Percentiles rank a stretch among this genome's conserved stretches.
These are phyloP conservation scores for Ylistrum balloti DNA, from an alignment of 1,140 invertebrate genomes.

Conservation along the genomic window DNA sequence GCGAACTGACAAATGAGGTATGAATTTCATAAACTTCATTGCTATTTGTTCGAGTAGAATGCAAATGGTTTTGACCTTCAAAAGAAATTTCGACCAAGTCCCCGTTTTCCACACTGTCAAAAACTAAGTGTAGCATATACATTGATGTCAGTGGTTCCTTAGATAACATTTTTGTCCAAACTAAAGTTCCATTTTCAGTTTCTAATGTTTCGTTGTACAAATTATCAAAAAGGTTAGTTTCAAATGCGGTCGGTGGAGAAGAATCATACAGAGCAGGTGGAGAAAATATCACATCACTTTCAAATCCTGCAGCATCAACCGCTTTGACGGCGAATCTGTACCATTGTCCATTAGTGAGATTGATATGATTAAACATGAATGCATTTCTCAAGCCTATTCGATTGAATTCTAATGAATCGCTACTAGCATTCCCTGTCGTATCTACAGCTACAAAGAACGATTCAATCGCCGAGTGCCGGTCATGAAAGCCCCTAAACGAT, in stretches of 20 bases:
- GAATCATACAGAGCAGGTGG: slow-evolving; percentile 60
- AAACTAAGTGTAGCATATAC: background rate
- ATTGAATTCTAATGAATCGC: background rate
- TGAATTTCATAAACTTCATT: background rate
- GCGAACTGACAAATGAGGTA: background rate
- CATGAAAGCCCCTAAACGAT: slow-evolving; percentile 68
- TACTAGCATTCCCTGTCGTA: background rate
- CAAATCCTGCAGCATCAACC: slow-evolving; percentile 64
- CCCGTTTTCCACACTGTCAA: background rate
- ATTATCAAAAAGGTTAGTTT: slow-evolving; percentile 14
- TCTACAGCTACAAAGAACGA: slow-evolving; percentile 57
- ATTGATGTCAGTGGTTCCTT: background rate
- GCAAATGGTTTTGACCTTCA: background rate
- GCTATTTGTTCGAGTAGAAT: background rate
- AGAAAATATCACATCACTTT: slow-evolving; percentile 50
- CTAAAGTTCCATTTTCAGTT: background rate
- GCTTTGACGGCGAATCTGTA: slow-evolving; percentile 61
- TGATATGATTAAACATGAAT: slow-evolving; percentile 21
- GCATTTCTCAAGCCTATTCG: slow-evolving; percentile 48
- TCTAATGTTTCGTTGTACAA: background rate
- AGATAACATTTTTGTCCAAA: background rate
- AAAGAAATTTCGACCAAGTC: background rate
- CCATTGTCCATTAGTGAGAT: slow-evolving; percentile 48
- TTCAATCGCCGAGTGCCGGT: slow-evolving; percentile 60
- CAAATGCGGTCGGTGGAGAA: slow-evolving; percentile 57